Conservation (phyloP, 1,140 invertebrate genomes). For the Cephus cinctus region DNA sequence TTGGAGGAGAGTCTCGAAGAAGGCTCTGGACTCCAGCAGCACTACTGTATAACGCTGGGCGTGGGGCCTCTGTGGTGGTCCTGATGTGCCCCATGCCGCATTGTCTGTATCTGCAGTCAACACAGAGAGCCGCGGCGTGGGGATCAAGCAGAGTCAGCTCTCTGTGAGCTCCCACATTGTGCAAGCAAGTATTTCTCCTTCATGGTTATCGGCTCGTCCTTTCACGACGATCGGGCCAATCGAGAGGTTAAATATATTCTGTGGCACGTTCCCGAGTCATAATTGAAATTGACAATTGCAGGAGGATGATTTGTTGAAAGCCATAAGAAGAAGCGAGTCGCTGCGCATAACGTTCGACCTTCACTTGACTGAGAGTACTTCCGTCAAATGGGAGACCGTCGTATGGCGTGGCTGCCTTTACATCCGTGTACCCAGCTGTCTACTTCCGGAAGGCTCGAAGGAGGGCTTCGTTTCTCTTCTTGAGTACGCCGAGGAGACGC, state of each 20-base stretch:
- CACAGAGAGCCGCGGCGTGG: slow-evolving; percentile 80
- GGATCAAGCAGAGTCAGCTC: slow-evolving; percentile 73
- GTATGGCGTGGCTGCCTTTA: slow-evolving; percentile 79
- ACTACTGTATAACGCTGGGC: slow-evolving; percentile 88
- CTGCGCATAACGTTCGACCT: slow-evolving; percentile 76
- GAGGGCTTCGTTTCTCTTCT: slow-evolving; percentile 89
- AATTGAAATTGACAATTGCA: slow-evolving; percentile 24
- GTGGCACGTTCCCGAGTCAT: not conserved
- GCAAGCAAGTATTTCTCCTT: slow-evolving; percentile 38
- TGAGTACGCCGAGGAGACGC: slow-evolving; percentile 93
- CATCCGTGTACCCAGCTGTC: slow-evolving; percentile 80
- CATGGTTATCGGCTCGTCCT: not conserved
- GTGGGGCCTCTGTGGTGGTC: slow-evolving; percentile 97
- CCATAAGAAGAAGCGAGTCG: slow-evolving; percentile 61
- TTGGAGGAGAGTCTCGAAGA: slow-evolving; percentile 49
- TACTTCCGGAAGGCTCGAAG: slow-evolving; percentile 86
- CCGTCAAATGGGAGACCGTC: slow-evolving; percentile 80
- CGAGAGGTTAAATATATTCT: not conserved
- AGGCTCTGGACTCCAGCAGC: slow-evolving; percentile 43
- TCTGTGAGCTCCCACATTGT: slow-evolving; percentile 64
- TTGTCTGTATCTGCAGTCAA: slow-evolving; percentile 64
- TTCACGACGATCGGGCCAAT: no score
- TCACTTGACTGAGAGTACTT: slow-evolving; percentile 72
- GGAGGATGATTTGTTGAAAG: slow-evolving; percentile 62
- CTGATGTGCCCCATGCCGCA: slow-evolving; percentile 87